A percentile compares a stretch with the other conserved stretches of the same genome.
These are phyloP conservation scores for Lacerta bilineata DNA, from an alignment of 2,797 vertebrate genomes.

Conservation along the genomic window DNA sequence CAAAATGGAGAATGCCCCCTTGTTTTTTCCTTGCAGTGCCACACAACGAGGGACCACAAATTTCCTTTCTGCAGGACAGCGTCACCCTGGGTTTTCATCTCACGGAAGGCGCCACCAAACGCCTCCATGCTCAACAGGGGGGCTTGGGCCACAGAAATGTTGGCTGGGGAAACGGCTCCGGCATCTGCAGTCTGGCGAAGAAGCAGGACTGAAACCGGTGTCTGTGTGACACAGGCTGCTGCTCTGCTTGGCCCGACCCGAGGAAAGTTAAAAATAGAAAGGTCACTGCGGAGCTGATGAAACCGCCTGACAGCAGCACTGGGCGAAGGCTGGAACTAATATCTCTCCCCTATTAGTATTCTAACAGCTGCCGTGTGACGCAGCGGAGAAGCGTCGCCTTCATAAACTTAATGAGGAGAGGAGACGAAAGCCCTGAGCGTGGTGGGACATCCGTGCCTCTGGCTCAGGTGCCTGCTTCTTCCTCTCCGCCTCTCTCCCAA, in stretches of 20 bases:
- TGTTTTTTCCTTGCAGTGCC: background rate
- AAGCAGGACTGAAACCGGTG: background rate
- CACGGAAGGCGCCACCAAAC: background rate
- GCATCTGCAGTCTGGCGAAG: background rate
- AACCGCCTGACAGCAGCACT: slow-evolving; percentile 57
- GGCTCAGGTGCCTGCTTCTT: slow-evolving; percentile 64
- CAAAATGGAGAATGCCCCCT: background rate
- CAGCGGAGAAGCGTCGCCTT: slow-evolving; percentile 57
- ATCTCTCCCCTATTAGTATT: slow-evolving; percentile 63
- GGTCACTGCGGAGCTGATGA: slow-evolving; percentile 24
- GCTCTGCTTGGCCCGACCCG: slow-evolving; percentile 7
- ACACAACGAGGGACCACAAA: no score
- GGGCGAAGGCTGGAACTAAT: slow-evolving; percentile 54
- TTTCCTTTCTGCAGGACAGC: background rate
- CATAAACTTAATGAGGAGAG: slow-evolving; percentile 60
- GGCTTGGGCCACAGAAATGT: background rate
- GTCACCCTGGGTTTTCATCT: background rate
- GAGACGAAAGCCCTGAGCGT: slow-evolving; percentile 66
- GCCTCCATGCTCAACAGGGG: background rate
- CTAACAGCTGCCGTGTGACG: slow-evolving; percentile 5
- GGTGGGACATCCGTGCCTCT: slow-evolving; percentile 47
- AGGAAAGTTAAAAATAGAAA: background rate
- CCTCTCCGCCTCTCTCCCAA: background rate
- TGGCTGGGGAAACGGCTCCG: background rate
- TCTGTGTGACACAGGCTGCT: accelerated